These are phyloP conservation scores for Caiman crocodilus DNA, from an alignment of 2,797 vertebrate species.

Conservation along the genomic window DNA sequence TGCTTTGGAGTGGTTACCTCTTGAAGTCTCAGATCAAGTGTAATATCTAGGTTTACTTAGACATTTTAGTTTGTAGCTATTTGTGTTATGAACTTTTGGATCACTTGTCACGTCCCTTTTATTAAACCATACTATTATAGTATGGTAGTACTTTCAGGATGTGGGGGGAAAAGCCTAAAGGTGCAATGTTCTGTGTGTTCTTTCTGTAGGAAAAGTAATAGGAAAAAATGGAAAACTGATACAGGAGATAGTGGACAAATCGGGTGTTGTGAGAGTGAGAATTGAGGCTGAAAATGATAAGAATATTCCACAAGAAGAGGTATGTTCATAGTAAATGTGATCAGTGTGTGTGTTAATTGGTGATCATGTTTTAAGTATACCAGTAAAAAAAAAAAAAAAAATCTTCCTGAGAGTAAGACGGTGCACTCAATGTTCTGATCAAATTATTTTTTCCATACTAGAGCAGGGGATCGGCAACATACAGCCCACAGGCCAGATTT, in stretches of 20 bases:
- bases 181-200: conserved; percentile 57
- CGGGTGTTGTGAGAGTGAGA: conserved; percentile 96
- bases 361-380: not conserved
- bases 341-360: conserved; percentile 28
- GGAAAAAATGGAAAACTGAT: conserved; percentile 99
- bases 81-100: not conserved
- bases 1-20: not conserved
- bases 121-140: not conserved
- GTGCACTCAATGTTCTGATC: not conserved
- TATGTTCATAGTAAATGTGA: conserved; percentile 72
- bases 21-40: not conserved
- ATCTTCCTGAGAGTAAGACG: not conserved
- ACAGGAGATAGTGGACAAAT: conserved; percentile 99
- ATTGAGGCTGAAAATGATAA: conserved; percentile 99
- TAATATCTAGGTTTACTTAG: not conserved
- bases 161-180: conserved; percentile 8
- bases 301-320: conserved; percentile 93
- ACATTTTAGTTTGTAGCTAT: not conserved
- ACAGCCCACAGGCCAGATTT: too few species aligned
- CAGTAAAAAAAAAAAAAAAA: not conserved
- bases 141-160: not conserved
- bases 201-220: conserved; percentile 93
- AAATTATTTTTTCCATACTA: not conserved
- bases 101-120: not conserved
- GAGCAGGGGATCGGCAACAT: too few species aligned